Evolutionary conservation across 2,888 invertebrate genomes (phyloP).

Genomic region (Minunthozetes semirufus): DNA sequence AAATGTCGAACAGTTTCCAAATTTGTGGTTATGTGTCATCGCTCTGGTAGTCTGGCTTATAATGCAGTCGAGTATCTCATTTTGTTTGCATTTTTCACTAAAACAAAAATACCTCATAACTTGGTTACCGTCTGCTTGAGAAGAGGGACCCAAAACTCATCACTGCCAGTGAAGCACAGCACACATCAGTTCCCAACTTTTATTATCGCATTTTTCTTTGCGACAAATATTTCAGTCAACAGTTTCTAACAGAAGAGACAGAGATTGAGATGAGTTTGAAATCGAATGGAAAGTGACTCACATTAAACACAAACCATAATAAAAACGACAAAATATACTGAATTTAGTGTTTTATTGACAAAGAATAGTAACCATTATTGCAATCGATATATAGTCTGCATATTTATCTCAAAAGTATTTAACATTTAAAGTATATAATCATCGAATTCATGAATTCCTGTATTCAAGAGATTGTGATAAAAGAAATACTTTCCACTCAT

Average conservation of each 20-base stretch:
- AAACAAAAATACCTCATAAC: not conserved
- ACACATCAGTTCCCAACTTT: not conserved
- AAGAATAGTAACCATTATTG: too few relatives aligned
- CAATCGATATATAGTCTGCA: too few relatives aligned
- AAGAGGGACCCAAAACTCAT: not conserved
- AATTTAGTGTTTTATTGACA: too few relatives aligned
- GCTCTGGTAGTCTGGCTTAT: not conserved
- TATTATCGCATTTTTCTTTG: not conserved
- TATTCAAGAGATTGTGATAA: too few relatives aligned
- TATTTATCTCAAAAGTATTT: not conserved
- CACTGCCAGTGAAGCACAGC: not conserved
- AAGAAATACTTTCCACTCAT: too few relatives aligned
- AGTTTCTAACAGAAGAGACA: not conserved
- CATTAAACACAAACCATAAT: not conserved
- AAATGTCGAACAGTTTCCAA: not conserved
- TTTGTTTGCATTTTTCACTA: not conserved
- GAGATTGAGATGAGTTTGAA: not conserved
- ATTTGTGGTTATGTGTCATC: slow-evolving; percentile 21
- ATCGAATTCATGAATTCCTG: not conserved
- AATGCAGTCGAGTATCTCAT: too few relatives aligned
- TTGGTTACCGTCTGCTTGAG: too few relatives aligned
- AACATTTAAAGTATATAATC: not conserved
- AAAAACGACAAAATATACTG: not conserved
- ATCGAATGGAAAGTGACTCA: not conserved
- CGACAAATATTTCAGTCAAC: not conserved